Evolutionary conservation across 2,113 vertebrate species (phyloP).

Genomic region (Heloderma charlesbogerti): DNA sequence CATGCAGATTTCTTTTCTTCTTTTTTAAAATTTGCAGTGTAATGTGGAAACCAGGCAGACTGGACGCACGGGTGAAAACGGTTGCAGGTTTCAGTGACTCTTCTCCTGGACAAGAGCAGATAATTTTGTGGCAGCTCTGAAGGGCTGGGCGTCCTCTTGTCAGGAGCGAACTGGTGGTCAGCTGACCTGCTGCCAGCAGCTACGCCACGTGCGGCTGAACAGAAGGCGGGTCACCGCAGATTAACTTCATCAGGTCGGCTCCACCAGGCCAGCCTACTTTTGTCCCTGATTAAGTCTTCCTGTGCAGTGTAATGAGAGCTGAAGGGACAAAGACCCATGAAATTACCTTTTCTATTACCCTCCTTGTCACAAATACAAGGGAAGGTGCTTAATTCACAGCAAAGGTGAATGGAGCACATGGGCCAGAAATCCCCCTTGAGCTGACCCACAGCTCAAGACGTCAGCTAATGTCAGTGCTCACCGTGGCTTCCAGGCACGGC

Average conservation of each 20-base stretch:
- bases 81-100: no score
- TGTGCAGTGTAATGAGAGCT: not conserved
- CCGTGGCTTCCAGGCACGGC: not conserved
- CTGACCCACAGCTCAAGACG: not conserved
- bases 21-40: no score
- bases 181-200: rapidly evolving
- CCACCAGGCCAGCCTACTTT: not conserved
- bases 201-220: rapidly evolving
- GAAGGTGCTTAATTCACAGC: constrained; percentile 4
- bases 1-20: no score
- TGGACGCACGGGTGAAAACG: no score
- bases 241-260: not conserved
- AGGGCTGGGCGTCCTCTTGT: not conserved
- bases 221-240: rapidly evolving
- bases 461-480: not conserved
- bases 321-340: constrained; percentile 18
- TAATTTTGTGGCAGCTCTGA: no score
- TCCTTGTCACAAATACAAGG: not conserved
- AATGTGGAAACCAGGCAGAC: no score
- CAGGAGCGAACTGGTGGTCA: not conserved
- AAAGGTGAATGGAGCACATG: constrained; percentile 25
- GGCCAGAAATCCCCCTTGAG: not conserved
- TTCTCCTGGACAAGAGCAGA: not conserved
- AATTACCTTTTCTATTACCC: constrained; percentile 13
- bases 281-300: constrained; percentile 19